A percentile compares a stretch with the other conserved stretches of the same genome.
Evolutionary conservation across 1,140 invertebrate species (phyloP).

Genomic region (Cataglyphis hispanica): DNA sequence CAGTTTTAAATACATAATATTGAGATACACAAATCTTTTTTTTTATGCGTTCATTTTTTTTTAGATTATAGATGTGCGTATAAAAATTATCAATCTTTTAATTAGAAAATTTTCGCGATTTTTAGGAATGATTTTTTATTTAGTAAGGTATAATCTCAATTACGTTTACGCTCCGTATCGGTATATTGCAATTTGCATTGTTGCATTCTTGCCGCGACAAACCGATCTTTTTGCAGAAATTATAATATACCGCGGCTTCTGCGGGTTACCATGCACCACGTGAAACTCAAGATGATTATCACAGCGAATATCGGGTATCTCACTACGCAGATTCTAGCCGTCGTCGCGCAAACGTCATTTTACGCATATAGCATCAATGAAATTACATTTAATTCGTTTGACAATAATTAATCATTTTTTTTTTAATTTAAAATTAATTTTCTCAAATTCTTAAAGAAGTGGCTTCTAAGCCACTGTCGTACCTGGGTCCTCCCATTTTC

Average conservation of each 20-base stretch:
- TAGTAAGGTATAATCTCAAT: neutral
- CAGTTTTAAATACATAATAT: conserved; percentile 12
- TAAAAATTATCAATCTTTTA: neutral
- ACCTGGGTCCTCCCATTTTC: neutral
- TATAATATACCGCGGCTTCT: conserved; percentile 13
- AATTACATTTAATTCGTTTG: neutral
- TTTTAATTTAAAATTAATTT: neutral
- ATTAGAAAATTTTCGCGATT: neutral
- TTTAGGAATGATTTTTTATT: neutral
- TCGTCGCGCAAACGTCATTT: neutral
- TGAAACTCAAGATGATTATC: conserved; percentile 41
- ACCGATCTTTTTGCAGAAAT: conserved; percentile 29
- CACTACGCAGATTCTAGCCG: conserved; percentile 39
- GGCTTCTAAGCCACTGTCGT: neutral
- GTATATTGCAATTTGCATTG: neutral
- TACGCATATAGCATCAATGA: neutral
- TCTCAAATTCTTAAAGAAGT: neutral
- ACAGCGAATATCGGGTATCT: conserved; percentile 27
- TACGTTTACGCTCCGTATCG: neutral
- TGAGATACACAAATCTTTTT: neutral
- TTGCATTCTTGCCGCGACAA: neutral
- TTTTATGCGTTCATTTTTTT: neutral
- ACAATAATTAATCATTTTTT: neutral
- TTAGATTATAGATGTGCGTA: neutral
- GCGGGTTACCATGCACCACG: conserved; percentile 8